A percentile compares a stretch with the other conserved stretches of the same genome.
These are phyloP conservation scores for Microctenopoma lineatum DNA, from an alignment of 2,797 vertebrate genomes.

Conservation along the genomic window DNA sequence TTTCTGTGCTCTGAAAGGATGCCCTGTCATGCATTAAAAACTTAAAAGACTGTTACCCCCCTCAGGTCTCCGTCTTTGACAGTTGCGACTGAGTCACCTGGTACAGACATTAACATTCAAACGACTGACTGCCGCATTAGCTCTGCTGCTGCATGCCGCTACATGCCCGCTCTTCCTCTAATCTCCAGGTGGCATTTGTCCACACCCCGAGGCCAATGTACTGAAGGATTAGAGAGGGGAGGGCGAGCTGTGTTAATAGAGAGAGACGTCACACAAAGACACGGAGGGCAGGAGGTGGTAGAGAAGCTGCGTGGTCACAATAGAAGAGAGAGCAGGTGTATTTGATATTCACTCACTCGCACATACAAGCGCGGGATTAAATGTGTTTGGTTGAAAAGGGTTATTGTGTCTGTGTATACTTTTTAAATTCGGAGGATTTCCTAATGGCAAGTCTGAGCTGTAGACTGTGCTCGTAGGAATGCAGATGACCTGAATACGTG, in stretches of 20 bases:
- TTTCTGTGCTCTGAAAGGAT: not conserved
- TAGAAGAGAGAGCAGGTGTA: constrained; percentile 50
- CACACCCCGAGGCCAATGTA: constrained; percentile 72
- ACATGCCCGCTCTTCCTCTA: constrained; percentile 72
- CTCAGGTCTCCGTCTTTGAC: constrained; percentile 45
- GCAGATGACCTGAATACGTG: not conserved
- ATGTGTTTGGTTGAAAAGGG: constrained; percentile 12
- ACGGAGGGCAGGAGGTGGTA: constrained; percentile 30
- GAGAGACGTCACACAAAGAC: constrained; percentile 25
- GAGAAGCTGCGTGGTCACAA: constrained; percentile 28
- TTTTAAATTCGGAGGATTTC: constrained; percentile 21
- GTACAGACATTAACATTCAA: constrained; percentile 68
- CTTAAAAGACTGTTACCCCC: not conserved
- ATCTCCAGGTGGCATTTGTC: constrained; percentile 66
- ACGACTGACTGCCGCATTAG: constrained; percentile 62
- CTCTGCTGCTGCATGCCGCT: constrained; percentile 60
- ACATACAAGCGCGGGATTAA: constrained; percentile 12
- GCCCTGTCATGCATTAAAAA: not conserved
- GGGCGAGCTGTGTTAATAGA: constrained; percentile 4
- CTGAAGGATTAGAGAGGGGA: constrained; percentile 52
- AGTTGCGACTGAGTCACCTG: constrained; percentile 57
- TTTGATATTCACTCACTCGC: constrained; percentile 48
- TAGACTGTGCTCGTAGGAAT: constrained; percentile 11
- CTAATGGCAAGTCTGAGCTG: not conserved
- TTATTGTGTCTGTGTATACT: constrained; percentile 25